Percentiles rank a stretch among this genome's conserved stretches.
These are phyloP conservation scores for Myopa tessellatipennis DNA, from an alignment of 2,888 invertebrate species.

Conservation along the genomic window DNA sequence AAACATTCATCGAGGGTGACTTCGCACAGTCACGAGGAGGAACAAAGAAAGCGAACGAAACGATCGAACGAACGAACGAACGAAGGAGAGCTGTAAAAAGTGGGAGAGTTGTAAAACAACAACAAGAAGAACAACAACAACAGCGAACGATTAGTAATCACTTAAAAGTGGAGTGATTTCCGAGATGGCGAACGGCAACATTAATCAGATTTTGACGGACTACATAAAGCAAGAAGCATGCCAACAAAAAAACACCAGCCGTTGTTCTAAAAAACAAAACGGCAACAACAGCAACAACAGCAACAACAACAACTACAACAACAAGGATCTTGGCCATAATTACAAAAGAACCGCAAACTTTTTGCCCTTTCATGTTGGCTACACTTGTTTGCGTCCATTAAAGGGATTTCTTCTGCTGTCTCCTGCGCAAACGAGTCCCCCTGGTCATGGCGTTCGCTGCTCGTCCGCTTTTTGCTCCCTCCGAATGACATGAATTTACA, in stretches of 20 bases:
- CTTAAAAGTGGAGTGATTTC: conserved; percentile 4
- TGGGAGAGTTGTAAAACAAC: background rate
- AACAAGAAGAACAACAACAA: background rate
- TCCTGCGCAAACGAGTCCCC: conserved; percentile 2
- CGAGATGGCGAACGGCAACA: background rate
- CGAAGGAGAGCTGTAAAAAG: background rate
- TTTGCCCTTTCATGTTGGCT: conserved; percentile 23
- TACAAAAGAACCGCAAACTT: conserved; percentile 46
- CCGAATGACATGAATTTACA: conserved; percentile 27
- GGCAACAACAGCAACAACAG: background rate
- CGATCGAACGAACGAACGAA: too few species aligned
- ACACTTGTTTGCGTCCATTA: conserved; percentile 41
- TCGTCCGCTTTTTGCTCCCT: conserved; percentile 32
- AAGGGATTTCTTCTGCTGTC: background rate
- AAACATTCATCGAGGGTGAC: background rate
- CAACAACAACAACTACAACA: conserved; percentile 21
- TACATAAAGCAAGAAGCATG: background rate
- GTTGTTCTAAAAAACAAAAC: too few species aligned
- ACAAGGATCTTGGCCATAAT: conserved; percentile 42
- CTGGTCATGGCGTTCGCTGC: conserved; percentile 31
- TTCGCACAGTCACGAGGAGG: background rate
- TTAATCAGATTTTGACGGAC: conserved; percentile 15
- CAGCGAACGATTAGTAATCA: conserved; percentile 12
- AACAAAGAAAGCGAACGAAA: background rate
- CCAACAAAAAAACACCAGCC: background rate